Evolutionary conservation across 2,797 vertebrate genomes (phyloP).

Genomic region (Labroides dimidiatus): DNA sequence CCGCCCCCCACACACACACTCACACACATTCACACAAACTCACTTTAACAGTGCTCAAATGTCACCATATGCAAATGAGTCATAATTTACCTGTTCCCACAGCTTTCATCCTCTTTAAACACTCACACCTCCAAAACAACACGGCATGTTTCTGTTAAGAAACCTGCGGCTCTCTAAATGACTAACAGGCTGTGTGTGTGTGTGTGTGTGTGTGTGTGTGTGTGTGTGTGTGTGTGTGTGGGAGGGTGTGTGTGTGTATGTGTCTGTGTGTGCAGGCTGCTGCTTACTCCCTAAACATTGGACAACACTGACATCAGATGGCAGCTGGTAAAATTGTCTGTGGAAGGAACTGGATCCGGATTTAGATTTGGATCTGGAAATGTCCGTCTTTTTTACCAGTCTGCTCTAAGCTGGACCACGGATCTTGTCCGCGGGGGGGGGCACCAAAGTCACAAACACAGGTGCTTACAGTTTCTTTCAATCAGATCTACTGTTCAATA

Average conservation of each 20-base stretch:
- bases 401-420: too few relatives aligned
- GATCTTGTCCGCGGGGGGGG: too few relatives aligned
- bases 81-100: slow-evolving; percentile 38
- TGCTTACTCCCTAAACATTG: background rate
- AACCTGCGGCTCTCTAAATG: slow-evolving; percentile 16
- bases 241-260: slow-evolving; percentile 11
- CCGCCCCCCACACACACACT: background rate
- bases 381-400: too few relatives aligned
- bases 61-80: slow-evolving; percentile 55
- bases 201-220: slow-evolving; percentile 6
- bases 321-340: too few relatives aligned
- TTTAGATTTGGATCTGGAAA: too few relatives aligned
- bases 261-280: background rate
- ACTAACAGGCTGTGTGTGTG: slow-evolving; percentile 14
- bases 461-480: too few relatives aligned
- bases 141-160: background rate
- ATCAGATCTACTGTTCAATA: too few relatives aligned
- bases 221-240: slow-evolving; percentile 12
- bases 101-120: slow-evolving; percentile 21
- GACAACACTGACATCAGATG: slow-evolving; percentile 64
- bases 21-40: slow-evolving; percentile 4
- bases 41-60: slow-evolving; percentile 32
- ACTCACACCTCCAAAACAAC: background rate
- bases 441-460: too few relatives aligned
- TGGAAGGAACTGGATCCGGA: background rate